Evolutionary conservation across 2,888 invertebrate species (phyloP), one percentile per base, ranked within the genome.

Genomic region (Cordilura impudica): DNA sequence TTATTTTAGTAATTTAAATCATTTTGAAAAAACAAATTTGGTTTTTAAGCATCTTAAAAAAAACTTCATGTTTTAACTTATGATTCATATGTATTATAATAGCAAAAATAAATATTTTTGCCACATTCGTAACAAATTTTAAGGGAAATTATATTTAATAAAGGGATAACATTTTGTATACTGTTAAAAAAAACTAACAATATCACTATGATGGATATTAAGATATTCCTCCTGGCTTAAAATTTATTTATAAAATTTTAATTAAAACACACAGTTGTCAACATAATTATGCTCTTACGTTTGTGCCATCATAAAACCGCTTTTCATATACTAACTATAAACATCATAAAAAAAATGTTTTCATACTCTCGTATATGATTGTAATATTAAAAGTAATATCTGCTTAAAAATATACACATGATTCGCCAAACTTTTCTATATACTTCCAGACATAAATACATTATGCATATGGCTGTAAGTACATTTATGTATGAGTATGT

Each of bases 181-280:
- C n/a, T n/a, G n/a, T n/a, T n/a, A n/a, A n/a, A n/a, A n/a, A n/a
- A n/a, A n/a, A n/a, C n/a, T n/a, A n/a, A n/a, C n/a, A n/a, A n/a
- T n/a, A n/a, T n/a, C n/a, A n/a, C n/a, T n/a, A n/a, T n/a, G n/a
- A n/a, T n/a, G n/a, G n/a, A n/a, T n/a, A n/a, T n/a, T n/a, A n/a
- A n/a, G n/a, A n/a, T n/a, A n/a, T n/a, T n/a, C n/a, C n/a, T n/a
- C n/a, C n/a, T n/a, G n/a, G n/a, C n/a, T n/a, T n/a, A n/a, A n/a
- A n/a, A n/a, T 51, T 51, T 39, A 35, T 54, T 47, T n/a, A 54
- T 71, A 71, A 53, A 71, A 54, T 71, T 63, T 71, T 71, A 71
- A 71, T 71, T 71, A 71, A 71, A 66, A 73, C 49, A 61, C 61
- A 45, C 69, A 69, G 69, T 63, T 75, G 69, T 75, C 69, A 69